These are phyloP conservation scores for Coregonus clupeaformis DNA, from an alignment of 2,113 vertebrate species.

Conservation along the genomic window DNA sequence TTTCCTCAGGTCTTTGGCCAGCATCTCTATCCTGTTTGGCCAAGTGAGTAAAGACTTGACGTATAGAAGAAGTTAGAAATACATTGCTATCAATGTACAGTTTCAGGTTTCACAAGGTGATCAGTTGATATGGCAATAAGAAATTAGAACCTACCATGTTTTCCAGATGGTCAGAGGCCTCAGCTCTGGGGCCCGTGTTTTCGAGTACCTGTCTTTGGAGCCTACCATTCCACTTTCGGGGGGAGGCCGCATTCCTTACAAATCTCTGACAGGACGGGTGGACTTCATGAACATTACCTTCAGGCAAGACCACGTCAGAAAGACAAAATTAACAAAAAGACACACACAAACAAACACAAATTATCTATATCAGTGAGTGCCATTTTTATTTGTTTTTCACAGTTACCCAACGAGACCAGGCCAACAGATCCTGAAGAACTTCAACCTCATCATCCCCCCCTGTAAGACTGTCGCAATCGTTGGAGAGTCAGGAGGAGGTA, in stretches of 20 bases:
- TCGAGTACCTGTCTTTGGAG: conserved; percentile 83
- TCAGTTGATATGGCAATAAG: neutral
- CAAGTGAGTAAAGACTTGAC: conserved; percentile 76
- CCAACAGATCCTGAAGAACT: conserved; percentile 77
- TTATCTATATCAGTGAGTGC: too few relatives aligned
- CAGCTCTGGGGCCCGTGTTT: conserved; percentile 85
- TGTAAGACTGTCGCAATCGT: conserved; percentile 90
- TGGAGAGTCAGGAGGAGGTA: conserved; percentile 94
- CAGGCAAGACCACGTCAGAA: conserved; percentile 70
- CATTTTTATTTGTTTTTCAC: conserved; percentile 15
- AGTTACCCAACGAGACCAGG: conserved; percentile 90
- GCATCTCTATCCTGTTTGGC: conserved; percentile 89
- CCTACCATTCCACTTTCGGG: conserved; percentile 75
- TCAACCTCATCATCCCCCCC: conserved; percentile 82
- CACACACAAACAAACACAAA: too few relatives aligned
- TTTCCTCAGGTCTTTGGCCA: conserved; percentile 76
- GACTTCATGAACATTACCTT: conserved; percentile 82
- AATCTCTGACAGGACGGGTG: conserved; percentile 76
- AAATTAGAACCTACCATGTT: neutral
- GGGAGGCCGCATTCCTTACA: conserved; percentile 74
- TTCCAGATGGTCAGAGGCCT: conserved; percentile 87
- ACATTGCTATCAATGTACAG: too few relatives aligned
- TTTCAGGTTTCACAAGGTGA: neutral
- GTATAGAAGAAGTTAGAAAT: too few relatives aligned
- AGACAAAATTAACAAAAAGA: neutral